These are phyloP conservation scores for Antennarius striatus DNA, from an alignment of 2,113 vertebrate species.

Conservation along the genomic window DNA sequence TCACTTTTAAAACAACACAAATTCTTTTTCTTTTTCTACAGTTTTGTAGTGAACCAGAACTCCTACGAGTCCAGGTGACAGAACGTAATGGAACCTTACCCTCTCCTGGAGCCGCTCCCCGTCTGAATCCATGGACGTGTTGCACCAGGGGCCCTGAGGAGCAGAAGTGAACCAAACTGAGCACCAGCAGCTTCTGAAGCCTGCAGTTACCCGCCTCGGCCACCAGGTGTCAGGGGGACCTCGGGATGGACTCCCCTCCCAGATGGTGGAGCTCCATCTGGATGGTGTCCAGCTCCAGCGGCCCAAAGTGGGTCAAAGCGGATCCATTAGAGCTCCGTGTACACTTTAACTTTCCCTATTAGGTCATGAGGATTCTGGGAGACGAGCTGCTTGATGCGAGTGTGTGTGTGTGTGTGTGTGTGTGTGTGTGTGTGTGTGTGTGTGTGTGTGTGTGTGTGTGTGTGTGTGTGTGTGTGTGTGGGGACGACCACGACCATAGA, in stretches of 20 bases:
- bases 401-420: constrained; percentile 27
- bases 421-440: constrained; percentile 35
- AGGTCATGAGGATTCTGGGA: constrained; percentile 62
- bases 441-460: constrained; percentile 32
- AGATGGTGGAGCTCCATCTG: constrained; percentile 25
- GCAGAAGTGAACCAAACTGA: not conserved
- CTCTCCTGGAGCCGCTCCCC: constrained; percentile 76
- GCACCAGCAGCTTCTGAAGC: not conserved
- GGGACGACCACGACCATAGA: constrained; percentile 49
- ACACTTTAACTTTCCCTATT: constrained; percentile 72
- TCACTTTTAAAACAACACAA: too few species aligned
- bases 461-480: constrained; percentile 30
- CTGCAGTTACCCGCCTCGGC: constrained; percentile 28
- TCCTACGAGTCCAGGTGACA: too few species aligned
- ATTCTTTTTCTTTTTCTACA: too few species aligned
- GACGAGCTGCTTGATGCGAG: constrained; percentile 52
- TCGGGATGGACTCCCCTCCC: not conserved
- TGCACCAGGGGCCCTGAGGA: constrained; percentile 71
- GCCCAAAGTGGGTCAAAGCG: constrained; percentile 74
- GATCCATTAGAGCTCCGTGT: constrained; percentile 67
- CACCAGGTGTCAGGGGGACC: constrained; percentile 69
- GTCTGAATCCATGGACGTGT: constrained; percentile 73
- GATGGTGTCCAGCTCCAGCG: constrained; percentile 41
- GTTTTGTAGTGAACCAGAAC: too few species aligned
- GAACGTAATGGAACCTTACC: constrained; percentile 53